Percentiles rank a stretch among this genome's conserved stretches.
Conservation (phyloP, 1,140 invertebrate genomes). For the Vanessa tameamea region DNA sequence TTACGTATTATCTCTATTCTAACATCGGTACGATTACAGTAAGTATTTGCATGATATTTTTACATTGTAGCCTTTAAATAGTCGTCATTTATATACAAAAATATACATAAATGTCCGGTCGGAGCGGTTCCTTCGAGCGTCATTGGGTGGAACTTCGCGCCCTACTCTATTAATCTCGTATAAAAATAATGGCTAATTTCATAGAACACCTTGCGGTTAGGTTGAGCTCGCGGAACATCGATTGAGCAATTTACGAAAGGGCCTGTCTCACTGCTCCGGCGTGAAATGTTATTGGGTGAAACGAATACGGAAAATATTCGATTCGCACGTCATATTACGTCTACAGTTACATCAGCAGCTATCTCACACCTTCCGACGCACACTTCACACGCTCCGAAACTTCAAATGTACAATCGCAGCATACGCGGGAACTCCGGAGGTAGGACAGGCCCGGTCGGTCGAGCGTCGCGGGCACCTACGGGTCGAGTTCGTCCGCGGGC, state of each 20-base stretch:
- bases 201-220: constrained; percentile 51
- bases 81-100: constrained; percentile 77
- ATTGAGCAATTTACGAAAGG: constrained; percentile 51
- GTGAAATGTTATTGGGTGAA: background rate
- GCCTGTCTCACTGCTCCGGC: constrained; percentile 4
- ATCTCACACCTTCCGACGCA: background rate
- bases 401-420: too few species aligned
- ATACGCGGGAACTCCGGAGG: too few species aligned
- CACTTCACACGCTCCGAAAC: too few species aligned
- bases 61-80: constrained; percentile 70
- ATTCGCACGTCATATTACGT: background rate
- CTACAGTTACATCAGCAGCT: background rate
- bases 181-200: constrained; percentile 69
- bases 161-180: constrained; percentile 51
- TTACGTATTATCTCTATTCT: constrained; percentile 39
- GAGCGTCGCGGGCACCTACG: background rate
- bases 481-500: background rate
- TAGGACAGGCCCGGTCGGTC: background rate
- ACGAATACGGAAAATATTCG: background rate
- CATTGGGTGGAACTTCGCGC: constrained; percentile 44
- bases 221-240: constrained; percentile 49
- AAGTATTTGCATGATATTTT: constrained; percentile 69
- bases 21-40: constrained; percentile 57
- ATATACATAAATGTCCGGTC: constrained; percentile 75
- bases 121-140: constrained; percentile 45